Base-by-base conservation (phyloP, 2,888 invertebrate species). In the Leuctra nigra region DNA sequence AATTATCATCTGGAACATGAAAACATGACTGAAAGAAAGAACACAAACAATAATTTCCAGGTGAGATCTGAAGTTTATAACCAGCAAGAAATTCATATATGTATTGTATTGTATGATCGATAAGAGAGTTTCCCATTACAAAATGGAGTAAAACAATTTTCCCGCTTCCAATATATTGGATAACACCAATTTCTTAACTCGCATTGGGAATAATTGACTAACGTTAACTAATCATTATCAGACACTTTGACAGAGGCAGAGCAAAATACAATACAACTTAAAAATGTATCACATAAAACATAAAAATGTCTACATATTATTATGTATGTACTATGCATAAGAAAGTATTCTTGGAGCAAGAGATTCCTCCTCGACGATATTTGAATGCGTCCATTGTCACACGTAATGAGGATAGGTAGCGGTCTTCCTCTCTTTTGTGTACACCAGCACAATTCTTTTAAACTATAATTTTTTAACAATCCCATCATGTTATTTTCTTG, bases 1-100 rank as follows among this genome's bases (percentile, higher is more conserved):
- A 50, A 50, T 50, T 50, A 22, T 50, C 50, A 50, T 35, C 50
- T 50, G 50, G 50, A 50, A 50, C 50, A 50, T 50, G 50, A 50
- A 50, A 50, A 50, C 35, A 50, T 35, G 50, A 50, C 33, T 50
- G 16, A 9, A 41, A 50, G 23, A 20, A 50, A 25, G 29, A 47
- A 47, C 47, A 25, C 16, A 50, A 33, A 50, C 33, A 50, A 33
- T 33, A 20, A 20, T 20, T 50, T 50, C 50, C 50, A 50, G 50
- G 50, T 18, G 33, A 33, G 50, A 33, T 50, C 50, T 50, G 18
- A 33, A 50, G 29, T 35, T 33, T 20, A n/a, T 23, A 44, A 44
- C 44, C 44, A 44, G 23, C 29, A 29, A 29, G 7, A 29, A 29
- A 29, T 6, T 29, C 11, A 6, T 29, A 11, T 7, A 7, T 29